Base-by-base conservation (phyloP, 2,797 vertebrate species). In the Momotus momota region DNA sequence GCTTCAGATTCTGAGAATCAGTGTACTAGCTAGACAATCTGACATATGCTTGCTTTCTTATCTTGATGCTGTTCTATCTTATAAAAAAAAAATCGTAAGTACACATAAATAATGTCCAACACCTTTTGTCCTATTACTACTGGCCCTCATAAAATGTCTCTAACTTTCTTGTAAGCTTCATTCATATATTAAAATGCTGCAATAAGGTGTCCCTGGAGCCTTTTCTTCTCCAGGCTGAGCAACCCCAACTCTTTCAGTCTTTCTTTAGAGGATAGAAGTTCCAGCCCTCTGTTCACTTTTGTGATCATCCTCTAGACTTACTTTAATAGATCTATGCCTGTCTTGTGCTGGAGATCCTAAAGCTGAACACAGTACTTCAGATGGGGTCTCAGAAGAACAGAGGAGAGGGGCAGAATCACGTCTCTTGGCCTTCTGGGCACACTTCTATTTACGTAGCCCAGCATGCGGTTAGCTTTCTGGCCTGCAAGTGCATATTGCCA, bases 401-500 rank as follows among this genome's bases (percentile, higher is more conserved):
- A 1, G 51, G 27, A 54, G 51, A 52, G 51, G 27, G 51, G 26
- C 5, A 57, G 21, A 49, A 83, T 55, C 26, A 26, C 17, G 21
- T 66, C 41, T 27, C n/a, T 80, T 0, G 5, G 31, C 5, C 48
- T 64, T 17, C 21, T 43, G 38, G 31, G 7, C 6, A 31, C 0
- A 1, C 21, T 73, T 46, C 22, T 64, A 14, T 40, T n/a, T 4
- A 73, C n/a, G 25, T 33, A 73, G 23, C 51, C 29, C 21, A 65
- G 23, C 12, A 62, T 40, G 41, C 0, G 0, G 9, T 8, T 48
- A 25, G 19, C 25, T 19, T 66, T 35, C 70, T 74, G 25, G 29
- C 10, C 29, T 84, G 23, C 15, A 7, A 49, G 16, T 0, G 2
- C 60, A 48, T 9, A n/a, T 20, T 65, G 15, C 9, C 4, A 0